Evolutionary conservation across 2,888 invertebrate species (phyloP), one percentile per base, ranked within the genome.

Genomic region (Folsomia candida): DNA sequence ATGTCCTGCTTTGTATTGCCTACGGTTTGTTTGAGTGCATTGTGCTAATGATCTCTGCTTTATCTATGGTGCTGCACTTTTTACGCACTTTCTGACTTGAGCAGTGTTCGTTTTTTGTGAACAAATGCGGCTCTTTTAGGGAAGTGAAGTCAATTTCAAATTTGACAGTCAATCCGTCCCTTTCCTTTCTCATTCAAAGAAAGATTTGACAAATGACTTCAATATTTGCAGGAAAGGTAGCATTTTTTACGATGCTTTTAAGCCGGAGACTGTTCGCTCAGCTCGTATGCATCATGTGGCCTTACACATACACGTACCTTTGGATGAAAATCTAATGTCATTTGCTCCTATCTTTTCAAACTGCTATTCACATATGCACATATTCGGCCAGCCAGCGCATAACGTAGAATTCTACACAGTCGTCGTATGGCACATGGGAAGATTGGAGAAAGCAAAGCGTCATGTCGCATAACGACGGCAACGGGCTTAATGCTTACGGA

Each of bases 141-240:
- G 63, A 29, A 9, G 29, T 22, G 9, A n/a, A 20, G 29, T 62
- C 51, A 63, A 63, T 63, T 63, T 60, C 26, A 61, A 20, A 28
- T 61, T 60, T 68, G 71, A 71, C 70, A 65, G 71, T 68, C 68
- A 58, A 67, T 71, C 58, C 71, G 57, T 68, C 51, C 64, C 67
- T 54, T 59, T 67, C 60, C 67, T 27, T 63, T n/a, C 58, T 62
- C 28, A 62, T 64, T 47, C 28, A 64, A 4, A 25, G 51, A 22
- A 61, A 60, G 51, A 63, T 71, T 71, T 71, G 71, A 71, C 71
- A 71, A 71, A 71, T 71, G 68, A 68, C 71, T 68, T 59, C 67
- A 68, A 66, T 66, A 70, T 69, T 69, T 47, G 65, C 25, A 37
- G 28, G 69, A 58, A 26, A 70, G 70, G 66, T 70, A 70, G 61